phyloP scores from a whole-genome alignment of 2,797 vertebrate genomes.

The Presbytis comata region DNA sequence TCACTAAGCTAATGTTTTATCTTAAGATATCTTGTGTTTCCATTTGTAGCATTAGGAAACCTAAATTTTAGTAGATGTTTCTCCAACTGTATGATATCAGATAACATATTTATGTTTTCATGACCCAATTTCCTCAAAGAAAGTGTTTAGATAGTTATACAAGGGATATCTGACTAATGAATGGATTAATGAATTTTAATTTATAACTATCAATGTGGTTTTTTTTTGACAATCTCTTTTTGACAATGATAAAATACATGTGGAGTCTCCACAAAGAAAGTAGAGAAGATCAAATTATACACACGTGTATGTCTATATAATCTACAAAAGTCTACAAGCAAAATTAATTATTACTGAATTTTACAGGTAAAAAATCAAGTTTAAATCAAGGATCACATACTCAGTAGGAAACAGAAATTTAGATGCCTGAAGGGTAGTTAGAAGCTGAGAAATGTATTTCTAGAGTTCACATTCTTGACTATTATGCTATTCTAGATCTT shows the following conservation, averaged over 20 bases:
- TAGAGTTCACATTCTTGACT: not conserved
- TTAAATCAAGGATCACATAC: not conserved
- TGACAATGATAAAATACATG: not conserved
- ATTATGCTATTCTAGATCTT: not conserved
- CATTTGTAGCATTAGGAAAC: not conserved
- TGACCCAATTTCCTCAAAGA: not conserved
- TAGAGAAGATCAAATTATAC: not conserved
- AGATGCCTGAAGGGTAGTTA: not conserved
- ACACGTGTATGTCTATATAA: not conserved
- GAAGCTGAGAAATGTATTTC: not conserved
- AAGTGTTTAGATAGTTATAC: not conserved
- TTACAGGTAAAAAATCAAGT: not conserved
- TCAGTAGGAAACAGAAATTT: not conserved
- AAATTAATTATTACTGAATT: not conserved
- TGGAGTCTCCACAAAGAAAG: not conserved
- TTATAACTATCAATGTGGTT: not conserved
- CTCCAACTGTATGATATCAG: not conserved
- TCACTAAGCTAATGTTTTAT: not conserved
- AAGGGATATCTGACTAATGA: not conserved
- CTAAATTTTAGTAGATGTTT: not conserved
- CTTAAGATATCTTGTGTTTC: not conserved
- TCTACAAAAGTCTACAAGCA: not conserved
- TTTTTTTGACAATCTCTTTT: not conserved
- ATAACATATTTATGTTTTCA: not conserved
- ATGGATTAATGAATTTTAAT: not conserved